These are phyloP conservation scores for Harlomillsia oculata DNA, from an alignment of 1,140 invertebrate species.

Conservation along the genomic window DNA sequence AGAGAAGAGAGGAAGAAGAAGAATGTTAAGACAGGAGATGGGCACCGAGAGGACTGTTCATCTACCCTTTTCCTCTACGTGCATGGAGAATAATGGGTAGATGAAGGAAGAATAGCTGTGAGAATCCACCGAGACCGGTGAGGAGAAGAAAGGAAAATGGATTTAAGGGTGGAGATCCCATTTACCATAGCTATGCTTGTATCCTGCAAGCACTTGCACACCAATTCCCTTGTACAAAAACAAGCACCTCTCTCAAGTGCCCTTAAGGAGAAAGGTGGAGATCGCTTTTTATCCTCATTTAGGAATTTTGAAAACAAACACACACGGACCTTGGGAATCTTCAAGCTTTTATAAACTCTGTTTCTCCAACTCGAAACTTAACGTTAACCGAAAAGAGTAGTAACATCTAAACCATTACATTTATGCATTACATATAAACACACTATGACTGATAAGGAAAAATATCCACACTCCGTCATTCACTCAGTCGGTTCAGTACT, in stretches of 20 bases:
- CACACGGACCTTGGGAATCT: not conserved
- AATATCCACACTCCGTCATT: too few relatives aligned
- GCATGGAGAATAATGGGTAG: too few relatives aligned
- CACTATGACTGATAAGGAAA: too few relatives aligned
- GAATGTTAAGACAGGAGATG: not conserved
- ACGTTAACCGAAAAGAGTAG: too few relatives aligned
- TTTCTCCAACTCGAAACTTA: too few relatives aligned
- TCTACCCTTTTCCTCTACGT: too few relatives aligned
- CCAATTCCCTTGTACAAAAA: slow-evolving; percentile 1
- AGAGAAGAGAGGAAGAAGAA: not conserved
- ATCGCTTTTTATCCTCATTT: slow-evolving; percentile 32
- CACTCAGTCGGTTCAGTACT: too few relatives aligned
- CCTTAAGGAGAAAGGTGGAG: slow-evolving; percentile 31
- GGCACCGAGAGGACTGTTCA: not conserved
- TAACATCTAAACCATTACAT: too few relatives aligned
- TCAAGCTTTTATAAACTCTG: too few relatives aligned
- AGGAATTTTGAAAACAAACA: slow-evolving; percentile 34
- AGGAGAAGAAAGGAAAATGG: slow-evolving; percentile 7
- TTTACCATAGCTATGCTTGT: not conserved
- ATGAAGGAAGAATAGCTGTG: not conserved
- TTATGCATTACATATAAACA: too few relatives aligned
- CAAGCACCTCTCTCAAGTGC: slow-evolving; percentile 13
- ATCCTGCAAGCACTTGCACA: not conserved
- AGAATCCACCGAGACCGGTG: not conserved
- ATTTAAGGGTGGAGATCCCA: slow-evolving; percentile 15